Percentiles rank a stretch among this genome's conserved stretches.
Conservation (phyloP, 2,888 invertebrate species). For the Lithosia quadra region DNA sequence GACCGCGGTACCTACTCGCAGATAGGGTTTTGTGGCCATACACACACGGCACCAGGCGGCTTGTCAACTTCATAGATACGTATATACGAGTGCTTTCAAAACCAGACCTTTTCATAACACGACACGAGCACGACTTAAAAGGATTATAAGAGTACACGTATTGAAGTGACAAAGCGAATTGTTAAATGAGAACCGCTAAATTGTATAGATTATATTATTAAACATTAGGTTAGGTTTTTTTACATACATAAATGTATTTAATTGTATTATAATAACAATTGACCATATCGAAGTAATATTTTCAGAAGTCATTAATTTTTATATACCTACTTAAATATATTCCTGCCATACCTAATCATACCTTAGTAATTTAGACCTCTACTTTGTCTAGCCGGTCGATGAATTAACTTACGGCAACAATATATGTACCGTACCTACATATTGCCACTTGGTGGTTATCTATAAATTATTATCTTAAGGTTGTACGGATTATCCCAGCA, state of each 20-base stretch:
- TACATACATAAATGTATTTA: neutral
- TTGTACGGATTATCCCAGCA: neutral
- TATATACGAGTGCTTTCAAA: conserved; percentile 49
- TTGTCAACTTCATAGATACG: conserved; percentile 36
- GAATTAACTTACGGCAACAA: too few species aligned
- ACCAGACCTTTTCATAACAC: conserved; percentile 9
- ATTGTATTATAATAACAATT: too few species aligned
- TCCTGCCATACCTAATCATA: too few species aligned
- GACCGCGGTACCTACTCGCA: conserved; percentile 25
- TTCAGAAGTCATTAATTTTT: too few species aligned
- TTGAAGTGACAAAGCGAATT: neutral
- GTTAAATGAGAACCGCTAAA: neutral
- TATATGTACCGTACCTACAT: too few species aligned
- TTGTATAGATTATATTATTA: neutral
- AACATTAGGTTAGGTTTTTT: neutral
- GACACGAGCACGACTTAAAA: conserved; percentile 47
- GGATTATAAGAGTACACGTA: neutral
- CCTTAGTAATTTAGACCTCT: too few species aligned
- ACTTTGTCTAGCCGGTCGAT: too few species aligned
- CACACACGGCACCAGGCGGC: conserved; percentile 12
- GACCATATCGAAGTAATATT: too few species aligned
- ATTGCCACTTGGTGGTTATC: too few species aligned
- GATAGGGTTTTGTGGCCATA: conserved; percentile 16
- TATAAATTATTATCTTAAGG: neutral
- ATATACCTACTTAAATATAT: too few species aligned